Conservation (phyloP, 2,888 invertebrate genomes). For the Leucania comma region DNA sequence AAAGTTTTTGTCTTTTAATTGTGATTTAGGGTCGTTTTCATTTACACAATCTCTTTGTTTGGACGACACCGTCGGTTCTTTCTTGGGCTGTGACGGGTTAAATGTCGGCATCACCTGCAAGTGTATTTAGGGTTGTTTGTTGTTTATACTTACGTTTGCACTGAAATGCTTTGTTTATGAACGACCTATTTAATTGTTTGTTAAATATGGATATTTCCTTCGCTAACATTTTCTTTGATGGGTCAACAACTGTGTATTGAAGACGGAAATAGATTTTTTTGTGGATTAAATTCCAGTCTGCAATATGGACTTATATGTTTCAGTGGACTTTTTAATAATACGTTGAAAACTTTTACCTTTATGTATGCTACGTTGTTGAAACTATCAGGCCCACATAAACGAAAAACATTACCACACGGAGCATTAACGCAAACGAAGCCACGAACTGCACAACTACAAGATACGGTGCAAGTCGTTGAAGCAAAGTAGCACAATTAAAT, state of each 20-base stretch:
- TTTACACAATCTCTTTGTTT: constrained; percentile 68
- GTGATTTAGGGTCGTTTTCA: constrained; percentile 76
- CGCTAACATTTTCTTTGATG: background rate
- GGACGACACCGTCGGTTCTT: constrained; percentile 35
- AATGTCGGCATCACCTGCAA: constrained; percentile 40
- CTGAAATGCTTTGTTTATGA: constrained; percentile 16
- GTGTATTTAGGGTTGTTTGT: constrained; percentile 55
- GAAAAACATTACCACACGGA: background rate
- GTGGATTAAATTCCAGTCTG: background rate
- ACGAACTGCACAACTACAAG: constrained; percentile 16
- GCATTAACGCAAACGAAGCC: constrained; percentile 13
- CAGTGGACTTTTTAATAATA: background rate
- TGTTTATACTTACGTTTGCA: constrained; percentile 31
- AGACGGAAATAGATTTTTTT: background rate
- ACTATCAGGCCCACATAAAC: constrained; percentile 13
- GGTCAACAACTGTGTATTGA: background rate
- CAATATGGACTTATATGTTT: background rate
- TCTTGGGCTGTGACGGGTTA: constrained; percentile 41
- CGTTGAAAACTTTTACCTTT: constrained; percentile 1
- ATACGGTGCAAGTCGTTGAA: constrained; percentile 44
- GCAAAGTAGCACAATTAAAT: constrained; percentile 57
- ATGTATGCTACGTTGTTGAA: background rate
- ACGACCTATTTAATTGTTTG: constrained; percentile 4
- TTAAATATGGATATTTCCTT: background rate
- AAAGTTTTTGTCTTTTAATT: constrained; percentile 80